Evolutionary conservation across 2,113 vertebrate species (phyloP).

Genomic region (Eurypyga helias): DNA sequence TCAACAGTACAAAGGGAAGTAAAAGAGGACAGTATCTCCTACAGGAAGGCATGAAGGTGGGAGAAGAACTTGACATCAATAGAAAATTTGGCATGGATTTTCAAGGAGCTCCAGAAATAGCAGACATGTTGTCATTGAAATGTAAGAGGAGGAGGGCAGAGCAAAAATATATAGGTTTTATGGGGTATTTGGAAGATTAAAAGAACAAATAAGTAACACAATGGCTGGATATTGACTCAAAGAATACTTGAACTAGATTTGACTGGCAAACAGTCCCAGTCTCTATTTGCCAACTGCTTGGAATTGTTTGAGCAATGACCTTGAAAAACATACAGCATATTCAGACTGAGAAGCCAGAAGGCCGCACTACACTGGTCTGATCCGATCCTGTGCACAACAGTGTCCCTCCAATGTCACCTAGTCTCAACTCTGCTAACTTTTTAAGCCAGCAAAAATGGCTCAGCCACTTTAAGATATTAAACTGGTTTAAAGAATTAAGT

Average conservation of each 20-base stretch:
- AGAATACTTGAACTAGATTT: slow-evolving; percentile 65
- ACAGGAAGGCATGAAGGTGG: neutral
- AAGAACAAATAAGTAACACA: slow-evolving; percentile 69
- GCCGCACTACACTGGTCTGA: neutral
- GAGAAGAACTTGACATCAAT: neutral
- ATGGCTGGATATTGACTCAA: slow-evolving; percentile 64
- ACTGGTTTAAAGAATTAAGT: slow-evolving; percentile 46
- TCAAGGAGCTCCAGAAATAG: slow-evolving; percentile 49
- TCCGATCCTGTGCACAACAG: neutral
- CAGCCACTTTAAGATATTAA: slow-evolving; percentile 32
- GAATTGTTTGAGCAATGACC: slow-evolving; percentile 67
- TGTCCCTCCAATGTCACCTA: neutral
- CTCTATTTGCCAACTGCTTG: slow-evolving; percentile 66
- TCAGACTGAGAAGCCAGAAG: slow-evolving; percentile 46
- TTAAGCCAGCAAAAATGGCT: slow-evolving; percentile 46
- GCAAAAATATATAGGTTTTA: slow-evolving; percentile 57
- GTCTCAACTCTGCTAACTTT: slow-evolving; percentile 17
- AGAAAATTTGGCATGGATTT: slow-evolving; percentile 1
- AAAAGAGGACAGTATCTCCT: neutral
- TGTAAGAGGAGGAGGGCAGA: slow-evolving; percentile 7
- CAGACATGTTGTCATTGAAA: slow-evolving; percentile 43
- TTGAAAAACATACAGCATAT: slow-evolving; percentile 60
- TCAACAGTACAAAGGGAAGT: neutral
- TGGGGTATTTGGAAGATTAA: slow-evolving; percentile 57
- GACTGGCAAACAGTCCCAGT: slow-evolving; percentile 58